These are phyloP conservation scores for Pyrgilauda ruficollis DNA, from an alignment of 2,113 vertebrate genomes.

Conservation along the genomic window DNA sequence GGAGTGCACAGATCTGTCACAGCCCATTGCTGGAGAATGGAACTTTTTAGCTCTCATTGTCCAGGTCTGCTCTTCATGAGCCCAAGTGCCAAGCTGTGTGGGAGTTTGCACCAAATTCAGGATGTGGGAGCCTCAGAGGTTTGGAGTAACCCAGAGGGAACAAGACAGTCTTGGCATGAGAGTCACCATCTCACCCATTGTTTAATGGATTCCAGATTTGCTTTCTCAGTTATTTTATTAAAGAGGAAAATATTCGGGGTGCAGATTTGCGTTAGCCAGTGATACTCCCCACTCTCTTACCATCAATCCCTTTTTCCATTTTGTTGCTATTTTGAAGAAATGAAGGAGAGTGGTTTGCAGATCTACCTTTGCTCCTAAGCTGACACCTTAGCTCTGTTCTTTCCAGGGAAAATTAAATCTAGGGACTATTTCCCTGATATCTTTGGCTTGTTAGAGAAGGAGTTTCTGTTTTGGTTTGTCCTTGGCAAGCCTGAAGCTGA, in stretches of 20 bases:
- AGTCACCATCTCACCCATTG: not conserved
- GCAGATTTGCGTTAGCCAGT: not conserved
- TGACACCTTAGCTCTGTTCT: not conserved
- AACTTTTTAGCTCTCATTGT: not conserved
- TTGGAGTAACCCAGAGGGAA: not conserved
- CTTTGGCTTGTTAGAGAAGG: not conserved
- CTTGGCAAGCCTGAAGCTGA: not conserved
- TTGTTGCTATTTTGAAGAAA: not conserved
- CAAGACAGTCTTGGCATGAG: not conserved
- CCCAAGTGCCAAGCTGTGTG: not conserved
- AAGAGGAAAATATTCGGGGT: not conserved
- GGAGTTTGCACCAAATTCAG: not conserved
- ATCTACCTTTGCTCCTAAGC: not conserved
- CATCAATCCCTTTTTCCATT: not conserved
- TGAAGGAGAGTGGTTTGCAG: not conserved
- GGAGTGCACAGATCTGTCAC: not conserved
- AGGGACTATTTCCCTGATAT: not conserved
- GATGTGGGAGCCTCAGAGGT: rapidly evolving
- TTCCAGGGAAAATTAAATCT: not conserved
- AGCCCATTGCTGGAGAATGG: not conserved
- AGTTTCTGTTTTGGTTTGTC: not conserved
- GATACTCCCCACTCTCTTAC: not conserved
- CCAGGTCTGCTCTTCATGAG: not conserved
- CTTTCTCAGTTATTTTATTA: not conserved
- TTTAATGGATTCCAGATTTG: not conserved